A percentile compares a stretch with the other conserved stretches of the same genome.
Evolutionary conservation across 2,888 invertebrate species (phyloP).

Genomic region (Euzophera pinguis): DNA sequence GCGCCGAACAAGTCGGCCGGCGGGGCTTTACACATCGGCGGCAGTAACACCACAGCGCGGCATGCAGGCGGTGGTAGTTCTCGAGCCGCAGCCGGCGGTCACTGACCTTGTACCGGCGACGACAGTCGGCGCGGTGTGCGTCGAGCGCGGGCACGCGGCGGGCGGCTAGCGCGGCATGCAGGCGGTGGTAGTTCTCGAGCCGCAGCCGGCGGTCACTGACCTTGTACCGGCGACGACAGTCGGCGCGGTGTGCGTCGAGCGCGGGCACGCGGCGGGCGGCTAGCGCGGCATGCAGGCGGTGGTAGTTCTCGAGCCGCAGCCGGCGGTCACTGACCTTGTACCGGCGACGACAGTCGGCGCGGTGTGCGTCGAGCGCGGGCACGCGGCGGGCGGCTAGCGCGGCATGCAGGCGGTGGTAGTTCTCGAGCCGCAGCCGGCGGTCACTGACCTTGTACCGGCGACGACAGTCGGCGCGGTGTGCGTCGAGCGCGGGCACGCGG

Average conservation of each 20-base stretch:
- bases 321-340: conserved; percentile 85
- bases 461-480: conserved; percentile 85
- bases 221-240: conserved; percentile 76
- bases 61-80: conserved; percentile 95
- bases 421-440: conserved; percentile 86
- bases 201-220: conserved; percentile 79
- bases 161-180: conserved; percentile 91
- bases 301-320: conserved; percentile 80
- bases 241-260: conserved; percentile 92
- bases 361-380: conserved; percentile 81
- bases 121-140: conserved; percentile 87
- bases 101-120: conserved; percentile 76
- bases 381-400: conserved; percentile 22
- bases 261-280: conserved; percentile 41
- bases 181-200: conserved; percentile 91
- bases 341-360: conserved; percentile 78
- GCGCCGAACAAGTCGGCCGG: too few species aligned
- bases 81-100: conserved; percentile 81
- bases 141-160: conserved; percentile 91
- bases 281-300: conserved; percentile 25
- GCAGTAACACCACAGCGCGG: conserved; percentile 92
- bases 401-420: conserved; percentile 22
- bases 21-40: conserved; percentile 92
- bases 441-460: conserved; percentile 79
- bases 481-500: conserved; percentile 61